phyloP scores from a whole-genome alignment of 2,113 vertebrate species.

The Oncorhynchus clarkii region DNA sequence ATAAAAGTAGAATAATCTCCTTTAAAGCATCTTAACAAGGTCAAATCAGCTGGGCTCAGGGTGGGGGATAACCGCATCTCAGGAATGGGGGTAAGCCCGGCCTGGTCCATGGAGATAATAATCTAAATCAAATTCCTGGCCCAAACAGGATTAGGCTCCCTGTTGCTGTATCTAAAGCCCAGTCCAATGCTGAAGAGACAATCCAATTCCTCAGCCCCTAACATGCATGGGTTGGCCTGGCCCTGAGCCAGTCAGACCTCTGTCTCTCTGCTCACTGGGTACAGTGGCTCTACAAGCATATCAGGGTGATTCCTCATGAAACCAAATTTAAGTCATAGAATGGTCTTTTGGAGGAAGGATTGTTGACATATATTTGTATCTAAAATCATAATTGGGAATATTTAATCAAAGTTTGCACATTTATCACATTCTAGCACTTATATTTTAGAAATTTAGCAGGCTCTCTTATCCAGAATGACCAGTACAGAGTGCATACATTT shows the following conservation, averaged over 20 bases:
- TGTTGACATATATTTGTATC: too few species aligned
- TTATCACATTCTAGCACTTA: too few species aligned
- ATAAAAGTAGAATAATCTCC: slow-evolving; percentile 75
- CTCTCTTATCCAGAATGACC: too few species aligned
- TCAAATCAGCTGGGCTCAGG: slow-evolving; percentile 61
- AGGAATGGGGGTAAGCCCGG: slow-evolving; percentile 66
- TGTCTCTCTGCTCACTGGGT: neutral
- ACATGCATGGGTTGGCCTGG: neutral
- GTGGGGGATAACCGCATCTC: slow-evolving; percentile 49
- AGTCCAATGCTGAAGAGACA: slow-evolving; percentile 69
- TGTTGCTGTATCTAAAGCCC: slow-evolving; percentile 54
- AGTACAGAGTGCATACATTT: too few species aligned
- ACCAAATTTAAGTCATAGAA: slow-evolving; percentile 27
- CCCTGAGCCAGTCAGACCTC: neutral
- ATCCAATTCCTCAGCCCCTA: slow-evolving; percentile 63
- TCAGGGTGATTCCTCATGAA: too few species aligned
- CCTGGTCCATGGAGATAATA: slow-evolving; percentile 72
- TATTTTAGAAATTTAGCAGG: too few species aligned
- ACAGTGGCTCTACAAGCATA: neutral
- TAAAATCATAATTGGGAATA: too few species aligned
- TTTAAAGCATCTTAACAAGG: slow-evolving; percentile 73
- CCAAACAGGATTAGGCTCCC: slow-evolving; percentile 73
- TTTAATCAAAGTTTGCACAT: too few species aligned
- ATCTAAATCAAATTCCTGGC: slow-evolving; percentile 76
- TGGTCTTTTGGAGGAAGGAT: too few species aligned